phyloP scores from a whole-genome alignment of 2,113 vertebrate genomes.

The Casuarius casuarius region DNA sequence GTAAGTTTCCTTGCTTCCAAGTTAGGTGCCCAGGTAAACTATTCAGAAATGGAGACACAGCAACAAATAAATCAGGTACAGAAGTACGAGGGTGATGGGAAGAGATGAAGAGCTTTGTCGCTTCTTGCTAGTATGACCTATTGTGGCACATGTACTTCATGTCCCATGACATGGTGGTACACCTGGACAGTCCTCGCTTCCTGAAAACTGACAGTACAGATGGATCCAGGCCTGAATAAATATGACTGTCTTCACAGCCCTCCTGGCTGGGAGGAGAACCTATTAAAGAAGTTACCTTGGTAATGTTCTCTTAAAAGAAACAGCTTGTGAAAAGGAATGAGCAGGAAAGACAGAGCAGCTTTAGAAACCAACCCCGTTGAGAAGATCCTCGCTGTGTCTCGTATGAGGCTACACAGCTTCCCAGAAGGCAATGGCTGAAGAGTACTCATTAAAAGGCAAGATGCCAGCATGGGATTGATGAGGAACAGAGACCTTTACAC shows the following conservation, averaged over 20 bases:
- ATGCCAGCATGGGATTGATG: background rate
- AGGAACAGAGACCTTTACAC: background rate
- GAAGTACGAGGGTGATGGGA: background rate
- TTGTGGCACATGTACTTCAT: background rate
- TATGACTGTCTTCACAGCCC: background rate
- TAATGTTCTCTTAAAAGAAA: too few relatives aligned
- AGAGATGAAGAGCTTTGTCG: background rate
- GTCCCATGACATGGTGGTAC: background rate
- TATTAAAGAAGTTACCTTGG: too few relatives aligned
- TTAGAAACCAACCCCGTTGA: too few relatives aligned
- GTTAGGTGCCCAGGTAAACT: background rate
- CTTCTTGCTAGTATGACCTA: background rate
- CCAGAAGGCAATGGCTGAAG: too few relatives aligned
- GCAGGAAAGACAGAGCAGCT: too few relatives aligned
- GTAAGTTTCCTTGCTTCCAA: background rate
- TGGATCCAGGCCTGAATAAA: background rate
- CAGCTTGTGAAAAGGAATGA: too few relatives aligned
- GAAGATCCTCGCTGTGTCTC: too few relatives aligned
- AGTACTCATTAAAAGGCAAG: background rate
- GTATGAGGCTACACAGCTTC: too few relatives aligned
- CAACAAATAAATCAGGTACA: background rate
- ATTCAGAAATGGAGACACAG: background rate
- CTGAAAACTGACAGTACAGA: background rate
- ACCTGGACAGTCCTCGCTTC: background rate
- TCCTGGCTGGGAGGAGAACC: rapidly evolving